Conservation (phyloP, 2,113 vertebrate species). For the Toxotes chatareus region DNA sequence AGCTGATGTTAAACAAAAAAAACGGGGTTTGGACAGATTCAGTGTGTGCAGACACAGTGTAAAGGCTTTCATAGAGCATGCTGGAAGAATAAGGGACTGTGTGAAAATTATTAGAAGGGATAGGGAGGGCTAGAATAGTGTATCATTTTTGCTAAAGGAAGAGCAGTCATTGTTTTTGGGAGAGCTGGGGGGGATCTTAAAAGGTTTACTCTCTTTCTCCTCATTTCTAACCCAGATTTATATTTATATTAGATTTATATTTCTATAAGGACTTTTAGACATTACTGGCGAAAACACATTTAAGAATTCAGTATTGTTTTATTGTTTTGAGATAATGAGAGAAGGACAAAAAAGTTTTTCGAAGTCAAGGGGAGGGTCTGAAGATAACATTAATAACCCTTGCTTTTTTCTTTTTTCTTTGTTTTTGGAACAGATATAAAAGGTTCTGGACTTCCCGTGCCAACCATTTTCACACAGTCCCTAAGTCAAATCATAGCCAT, state of each 20-base stretch:
- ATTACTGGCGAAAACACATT: no score
- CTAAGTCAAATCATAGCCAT: neutral
- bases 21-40: neutral
- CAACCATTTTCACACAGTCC: neutral
- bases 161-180: no score
- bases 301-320: no score
- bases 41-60: neutral
- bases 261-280: no score
- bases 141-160: neutral
- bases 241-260: no score
- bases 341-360: neutral
- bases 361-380: neutral
- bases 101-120: neutral
- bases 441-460: neutral
- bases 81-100: neutral
- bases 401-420: neutral
- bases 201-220: no score
- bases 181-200: no score
- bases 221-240: no score
- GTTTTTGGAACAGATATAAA: no score
- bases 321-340: no score
- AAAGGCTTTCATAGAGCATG: neutral
- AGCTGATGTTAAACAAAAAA: constrained; percentile 7
- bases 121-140: neutral
- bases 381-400: neutral